Evolutionary conservation across 2,888 invertebrate species (phyloP).

Genomic region (Thalpophila matura): DNA sequence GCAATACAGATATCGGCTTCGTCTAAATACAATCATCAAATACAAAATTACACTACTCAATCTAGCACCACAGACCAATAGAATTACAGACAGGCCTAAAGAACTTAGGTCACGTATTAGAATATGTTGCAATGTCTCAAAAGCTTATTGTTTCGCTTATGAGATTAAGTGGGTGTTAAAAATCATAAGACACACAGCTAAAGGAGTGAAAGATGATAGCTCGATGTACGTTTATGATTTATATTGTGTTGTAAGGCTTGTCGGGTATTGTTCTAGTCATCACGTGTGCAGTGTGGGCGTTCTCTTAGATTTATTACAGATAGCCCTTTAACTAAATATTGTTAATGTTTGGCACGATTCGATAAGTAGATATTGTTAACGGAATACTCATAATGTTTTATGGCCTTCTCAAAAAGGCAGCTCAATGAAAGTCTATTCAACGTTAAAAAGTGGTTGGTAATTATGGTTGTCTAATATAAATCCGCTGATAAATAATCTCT

Average conservation of each 20-base stretch:
- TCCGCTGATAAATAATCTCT: conserved; percentile 42
- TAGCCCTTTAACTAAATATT: conserved; percentile 78
- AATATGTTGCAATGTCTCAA: conserved; percentile 73
- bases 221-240: conserved; percentile 85
- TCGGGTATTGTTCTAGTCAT: conserved; percentile 83
- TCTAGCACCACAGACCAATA: conserved; percentile 49
- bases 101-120: conserved; percentile 56
- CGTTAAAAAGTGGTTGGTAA: conserved; percentile 27
- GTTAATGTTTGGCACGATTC: conserved; percentile 64
- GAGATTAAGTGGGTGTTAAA: conserved; percentile 89
- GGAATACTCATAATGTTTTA: conserved; percentile 37
- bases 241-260: conserved; percentile 84
- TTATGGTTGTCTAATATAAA: conserved; percentile 41
- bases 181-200: conserved; percentile 84
- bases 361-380: conserved; percentile 60
- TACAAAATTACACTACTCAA: conserved; percentile 50
- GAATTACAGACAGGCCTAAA: conserved; percentile 47
- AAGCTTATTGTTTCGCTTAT: conserved; percentile 80
- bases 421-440: no score
- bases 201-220: conserved; percentile 86
- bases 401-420: conserved; percentile 11
- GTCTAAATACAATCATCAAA: conserved; percentile 59
- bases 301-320: conserved; percentile 84
- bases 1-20: conserved; percentile 35
- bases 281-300: conserved; percentile 81